These are phyloP conservation scores for Poeciliopsis retropinna DNA, from an alignment of 2,113 vertebrate genomes.

Conservation along the genomic window DNA sequence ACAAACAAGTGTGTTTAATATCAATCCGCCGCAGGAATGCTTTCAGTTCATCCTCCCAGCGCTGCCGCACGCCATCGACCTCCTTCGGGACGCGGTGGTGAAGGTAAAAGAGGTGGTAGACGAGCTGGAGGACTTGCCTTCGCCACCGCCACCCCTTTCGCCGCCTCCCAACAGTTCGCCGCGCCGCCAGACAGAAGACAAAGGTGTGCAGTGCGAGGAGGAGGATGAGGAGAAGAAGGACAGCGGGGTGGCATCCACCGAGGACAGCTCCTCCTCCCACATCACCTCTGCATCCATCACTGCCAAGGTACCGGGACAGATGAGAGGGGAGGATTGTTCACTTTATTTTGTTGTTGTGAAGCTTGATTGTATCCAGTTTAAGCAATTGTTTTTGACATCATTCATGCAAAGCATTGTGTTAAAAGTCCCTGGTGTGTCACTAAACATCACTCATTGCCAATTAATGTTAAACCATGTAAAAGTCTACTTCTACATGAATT, in stretches of 20 bases:
- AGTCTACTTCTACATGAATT: slow-evolving; percentile 5
- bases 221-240: slow-evolving; percentile 98
- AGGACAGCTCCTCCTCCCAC: slow-evolving; percentile 96
- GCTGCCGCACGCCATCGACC: slow-evolving; percentile 97
- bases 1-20: neutral
- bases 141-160: slow-evolving; percentile 94
- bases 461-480: neutral
- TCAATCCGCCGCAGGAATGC: slow-evolving; percentile 84
- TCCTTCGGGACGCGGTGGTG: slow-evolving; percentile 94
- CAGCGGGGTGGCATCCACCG: slow-evolving; percentile 96
- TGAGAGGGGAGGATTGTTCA: slow-evolving; percentile 19
- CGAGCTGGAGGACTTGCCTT: slow-evolving; percentile 95
- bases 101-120: slow-evolving; percentile 96
- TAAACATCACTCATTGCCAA: slow-evolving; percentile 10
- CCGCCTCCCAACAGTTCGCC: slow-evolving; percentile 92
- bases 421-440: neutral
- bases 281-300: slow-evolving; percentile 96
- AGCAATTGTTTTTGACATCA: slow-evolving; percentile 1
- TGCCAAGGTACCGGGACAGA: slow-evolving; percentile 86
- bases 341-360: slow-evolving; percentile 7
- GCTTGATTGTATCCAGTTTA: slow-evolving; percentile 31
- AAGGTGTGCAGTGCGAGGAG: slow-evolving; percentile 96
- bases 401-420: slow-evolving; percentile 10
- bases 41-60: slow-evolving; percentile 99
- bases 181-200: slow-evolving; percentile 94